A percentile compares a stretch with the other conserved stretches of the same genome.
Evolutionary conservation across 2,113 vertebrate genomes (phyloP).

Genomic region (Eurystomus gularis): DNA sequence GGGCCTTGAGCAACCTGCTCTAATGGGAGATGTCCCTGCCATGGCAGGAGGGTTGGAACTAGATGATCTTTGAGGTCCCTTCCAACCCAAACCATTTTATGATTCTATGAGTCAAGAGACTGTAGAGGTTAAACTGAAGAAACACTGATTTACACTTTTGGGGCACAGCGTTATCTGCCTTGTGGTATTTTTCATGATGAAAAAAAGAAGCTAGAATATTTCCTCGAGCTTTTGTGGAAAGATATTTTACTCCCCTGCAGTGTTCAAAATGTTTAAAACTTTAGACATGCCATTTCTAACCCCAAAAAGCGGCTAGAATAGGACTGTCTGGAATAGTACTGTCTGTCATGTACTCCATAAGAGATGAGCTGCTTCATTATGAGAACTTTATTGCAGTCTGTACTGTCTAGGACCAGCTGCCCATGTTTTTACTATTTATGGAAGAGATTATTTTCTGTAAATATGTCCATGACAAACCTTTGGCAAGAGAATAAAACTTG

Average conservation of each 20-base stretch:
- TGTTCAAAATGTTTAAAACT: neutral
- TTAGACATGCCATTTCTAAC: neutral
- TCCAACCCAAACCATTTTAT: too few relatives aligned
- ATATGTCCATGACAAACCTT: constrained; percentile 28
- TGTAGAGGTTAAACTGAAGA: neutral
- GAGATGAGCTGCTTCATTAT: neutral
- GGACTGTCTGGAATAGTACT: neutral
- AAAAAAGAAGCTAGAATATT: neutral
- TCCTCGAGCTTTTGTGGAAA: neutral
- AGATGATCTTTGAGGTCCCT: too few relatives aligned
- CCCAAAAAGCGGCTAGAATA: neutral
- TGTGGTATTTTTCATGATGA: neutral
- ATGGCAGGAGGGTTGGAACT: too few relatives aligned
- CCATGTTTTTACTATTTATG: constrained; percentile 58
- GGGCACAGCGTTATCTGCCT: neutral
- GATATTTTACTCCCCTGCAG: neutral
- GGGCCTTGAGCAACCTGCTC: too few relatives aligned
- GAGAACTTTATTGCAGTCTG: neutral
- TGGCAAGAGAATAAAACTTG: constrained; percentile 54
- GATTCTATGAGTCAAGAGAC: neutral
- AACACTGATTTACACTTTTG: neutral
- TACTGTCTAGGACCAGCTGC: neutral
- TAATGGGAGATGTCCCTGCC: too few relatives aligned
- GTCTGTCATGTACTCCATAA: neutral
- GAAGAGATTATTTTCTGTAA: constrained; percentile 65